phyloP scores from a whole-genome alignment of 2,888 invertebrate genomes.

The Norana najaformis region DNA sequence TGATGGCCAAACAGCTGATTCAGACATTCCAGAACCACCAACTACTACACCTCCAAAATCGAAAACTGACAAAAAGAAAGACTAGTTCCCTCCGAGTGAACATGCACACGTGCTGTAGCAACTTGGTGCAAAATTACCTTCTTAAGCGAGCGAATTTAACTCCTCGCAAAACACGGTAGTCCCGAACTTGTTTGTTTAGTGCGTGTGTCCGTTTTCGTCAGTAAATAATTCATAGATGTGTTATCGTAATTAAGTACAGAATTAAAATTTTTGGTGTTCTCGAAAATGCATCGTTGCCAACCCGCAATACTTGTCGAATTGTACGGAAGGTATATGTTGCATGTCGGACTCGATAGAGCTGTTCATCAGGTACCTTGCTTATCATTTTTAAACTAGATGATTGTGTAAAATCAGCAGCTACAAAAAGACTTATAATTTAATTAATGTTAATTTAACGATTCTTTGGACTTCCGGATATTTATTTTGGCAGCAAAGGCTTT shows the following conservation, averaged over 20 bases:
- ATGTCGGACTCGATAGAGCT: too few relatives aligned
- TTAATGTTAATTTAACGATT: not conserved
- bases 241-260: not conserved
- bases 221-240: slow-evolving; percentile 5
- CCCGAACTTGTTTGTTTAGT: not conserved
- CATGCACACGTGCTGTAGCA: not conserved
- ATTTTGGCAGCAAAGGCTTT: not conserved
- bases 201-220: not conserved
- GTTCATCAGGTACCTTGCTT: not conserved
- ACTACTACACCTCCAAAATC: not conserved
- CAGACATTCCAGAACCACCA: slow-evolving; percentile 17
- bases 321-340: not conserved
- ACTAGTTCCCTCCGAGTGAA: not conserved
- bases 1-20: not conserved
- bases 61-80: slow-evolving; percentile 10
- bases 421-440: slow-evolving; percentile 10
- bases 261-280: not conserved
- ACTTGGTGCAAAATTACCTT: slow-evolving; percentile 3
- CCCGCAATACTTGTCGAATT: not conserved
- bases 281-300: not conserved
- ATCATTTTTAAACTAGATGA: too few relatives aligned
- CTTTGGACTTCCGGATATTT: not conserved
- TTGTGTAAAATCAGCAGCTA: not conserved
- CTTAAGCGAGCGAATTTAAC: not conserved
- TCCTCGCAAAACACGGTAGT: slow-evolving; percentile 5